These are phyloP conservation scores for Fopius arisanus DNA, from an alignment of 1,140 invertebrate species.

Conservation along the genomic window DNA sequence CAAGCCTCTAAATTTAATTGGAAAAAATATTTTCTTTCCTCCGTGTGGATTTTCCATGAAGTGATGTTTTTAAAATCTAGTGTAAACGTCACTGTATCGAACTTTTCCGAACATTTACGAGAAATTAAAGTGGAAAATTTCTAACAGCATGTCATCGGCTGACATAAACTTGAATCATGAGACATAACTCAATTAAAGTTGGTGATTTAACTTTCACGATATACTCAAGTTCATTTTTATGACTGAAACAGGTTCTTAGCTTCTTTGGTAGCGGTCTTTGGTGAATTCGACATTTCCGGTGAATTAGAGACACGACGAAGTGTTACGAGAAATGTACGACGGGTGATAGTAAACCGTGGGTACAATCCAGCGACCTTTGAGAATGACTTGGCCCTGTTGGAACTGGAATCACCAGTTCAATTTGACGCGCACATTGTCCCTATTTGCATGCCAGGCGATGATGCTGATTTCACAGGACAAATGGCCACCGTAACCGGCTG, in stretches of 20 bases:
- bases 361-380: constrained; percentile 92
- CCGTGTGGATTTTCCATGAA: too few species aligned
- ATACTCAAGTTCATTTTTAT: neutral
- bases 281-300: constrained; percentile 88
- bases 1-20: too few species aligned
- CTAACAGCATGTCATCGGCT: too few species aligned
- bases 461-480: constrained; percentile 82
- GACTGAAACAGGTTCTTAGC: constrained; percentile 77
- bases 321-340: constrained; percentile 81
- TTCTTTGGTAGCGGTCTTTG: constrained; percentile 88
- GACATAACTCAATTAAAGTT: neutral
- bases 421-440: constrained; percentile 90
- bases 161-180: neutral
- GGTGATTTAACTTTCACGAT: neutral
- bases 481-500: constrained; percentile 86
- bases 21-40: too few species aligned
- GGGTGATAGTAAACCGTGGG: constrained; percentile 87
- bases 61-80: too few species aligned
- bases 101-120: too few species aligned
- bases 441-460: constrained; percentile 87
- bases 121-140: too few species aligned
- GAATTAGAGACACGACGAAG: constrained; percentile 80
- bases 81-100: too few species aligned
- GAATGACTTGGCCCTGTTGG: constrained; percentile 87
- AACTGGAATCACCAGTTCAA: constrained; percentile 83